A percentile compares a stretch with the other conserved stretches of the same genome.
Evolutionary conservation across 2,797 vertebrate species (phyloP).

Genomic region (Mastacembelus armatus): DNA sequence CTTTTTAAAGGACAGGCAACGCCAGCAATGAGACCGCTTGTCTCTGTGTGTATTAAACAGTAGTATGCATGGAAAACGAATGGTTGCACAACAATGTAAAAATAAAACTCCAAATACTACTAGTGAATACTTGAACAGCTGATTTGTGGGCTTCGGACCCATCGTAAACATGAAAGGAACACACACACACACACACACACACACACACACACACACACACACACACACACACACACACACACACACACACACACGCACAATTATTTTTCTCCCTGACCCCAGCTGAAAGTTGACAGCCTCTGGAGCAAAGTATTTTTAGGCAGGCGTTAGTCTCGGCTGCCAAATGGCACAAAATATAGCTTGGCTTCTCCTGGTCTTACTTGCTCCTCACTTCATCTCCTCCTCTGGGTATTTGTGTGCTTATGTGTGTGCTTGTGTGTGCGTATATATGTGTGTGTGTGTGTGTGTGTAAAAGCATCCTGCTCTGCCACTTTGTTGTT

Average conservation of each 20-base stretch:
- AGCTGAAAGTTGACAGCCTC: conserved; percentile 74
- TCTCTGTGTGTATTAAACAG: conserved; percentile 27
- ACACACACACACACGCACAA: conserved; percentile 20
- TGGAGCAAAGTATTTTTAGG: conserved; percentile 81
- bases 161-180: conserved; percentile 54
- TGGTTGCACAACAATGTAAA: conserved; percentile 68
- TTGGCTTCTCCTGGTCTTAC: conserved; percentile 61
- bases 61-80: conserved; percentile 42
- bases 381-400: conserved; percentile 32
- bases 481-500: conserved; percentile 20
- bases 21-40: conserved; percentile 51
- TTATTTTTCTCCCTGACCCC: conserved; percentile 70
- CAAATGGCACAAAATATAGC: conserved; percentile 78
- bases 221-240: conserved; percentile 6
- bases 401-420: conserved; percentile 5
- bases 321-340: conserved; percentile 72
- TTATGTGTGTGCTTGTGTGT: not conserved
- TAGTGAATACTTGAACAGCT: conserved; percentile 67
- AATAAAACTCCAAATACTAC: conserved; percentile 66
- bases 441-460: too few species aligned
- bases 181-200: conserved; percentile 4
- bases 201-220: conserved; percentile 29
- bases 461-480: not conserved
- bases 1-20: conserved; percentile 69
- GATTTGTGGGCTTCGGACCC: conserved; percentile 60